These are phyloP conservation scores for Polylopha cassiicola DNA, from an alignment of 2,888 invertebrate species.

Conservation along the genomic window DNA sequence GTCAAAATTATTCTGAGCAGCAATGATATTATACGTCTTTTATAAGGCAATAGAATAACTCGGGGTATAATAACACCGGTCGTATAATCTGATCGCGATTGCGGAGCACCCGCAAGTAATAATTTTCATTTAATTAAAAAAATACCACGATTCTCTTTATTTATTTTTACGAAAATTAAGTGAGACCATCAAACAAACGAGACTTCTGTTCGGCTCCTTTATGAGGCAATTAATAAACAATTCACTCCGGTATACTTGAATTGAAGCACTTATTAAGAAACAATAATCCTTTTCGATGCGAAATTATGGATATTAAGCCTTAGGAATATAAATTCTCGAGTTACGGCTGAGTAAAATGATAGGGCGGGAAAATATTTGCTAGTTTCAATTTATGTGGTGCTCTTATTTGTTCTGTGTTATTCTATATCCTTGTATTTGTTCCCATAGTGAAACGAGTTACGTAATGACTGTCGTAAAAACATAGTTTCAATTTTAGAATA, in stretches of 20 bases:
- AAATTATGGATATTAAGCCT: conserved; percentile 43
- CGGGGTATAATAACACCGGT: not conserved
- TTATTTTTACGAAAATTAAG: conserved; percentile 13
- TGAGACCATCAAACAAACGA: conserved; percentile 23
- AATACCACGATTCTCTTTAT: conserved; percentile 2
- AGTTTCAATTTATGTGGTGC: conserved; percentile 32
- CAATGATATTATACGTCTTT: conserved; percentile 2
- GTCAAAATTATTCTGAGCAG: too few species aligned
- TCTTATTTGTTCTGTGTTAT: not conserved
- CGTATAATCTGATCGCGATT: conserved; percentile 1
- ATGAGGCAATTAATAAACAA: conserved; percentile 50
- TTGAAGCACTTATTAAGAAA: conserved; percentile 47
- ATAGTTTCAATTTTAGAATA: too few species aligned
- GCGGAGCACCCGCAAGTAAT: not conserved
- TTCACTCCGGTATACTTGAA: conserved; percentile 41
- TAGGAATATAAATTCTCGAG: conserved; percentile 37
- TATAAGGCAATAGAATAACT: conserved; percentile 1
- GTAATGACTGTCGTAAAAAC: too few species aligned
- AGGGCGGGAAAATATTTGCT: conserved; percentile 34
- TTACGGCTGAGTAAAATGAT: conserved; percentile 41
- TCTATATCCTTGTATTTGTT: too few species aligned
- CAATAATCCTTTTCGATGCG: conserved; percentile 38
- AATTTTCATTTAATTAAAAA: conserved; percentile 18
- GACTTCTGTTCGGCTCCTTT: conserved; percentile 33
- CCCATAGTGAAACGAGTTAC: too few species aligned